Evolutionary conservation across 2,888 invertebrate species (phyloP).

Genomic region (Hypomecis punctinalis): DNA sequence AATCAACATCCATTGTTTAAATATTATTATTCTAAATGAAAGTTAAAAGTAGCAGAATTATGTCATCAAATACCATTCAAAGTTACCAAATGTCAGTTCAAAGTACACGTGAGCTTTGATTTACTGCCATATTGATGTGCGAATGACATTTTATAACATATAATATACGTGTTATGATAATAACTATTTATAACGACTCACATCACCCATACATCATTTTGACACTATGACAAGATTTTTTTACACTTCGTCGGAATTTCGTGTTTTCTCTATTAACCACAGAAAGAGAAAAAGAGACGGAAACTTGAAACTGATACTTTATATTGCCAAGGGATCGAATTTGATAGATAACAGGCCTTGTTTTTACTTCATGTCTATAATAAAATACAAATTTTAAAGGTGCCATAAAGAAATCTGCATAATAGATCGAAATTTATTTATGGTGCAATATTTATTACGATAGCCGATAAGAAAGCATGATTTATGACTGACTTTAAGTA

Average conservation of each 20-base stretch:
- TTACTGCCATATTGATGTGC: slow-evolving; percentile 52
- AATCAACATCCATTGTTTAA: too few relatives aligned
- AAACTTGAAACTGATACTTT: slow-evolving; percentile 39
- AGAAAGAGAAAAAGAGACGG: slow-evolving; percentile 30
- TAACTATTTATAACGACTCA: slow-evolving; percentile 51
- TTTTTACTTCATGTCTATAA: slow-evolving; percentile 50
- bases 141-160: slow-evolving; percentile 54
- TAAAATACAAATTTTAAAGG: slow-evolving; percentile 57
- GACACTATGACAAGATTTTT: slow-evolving; percentile 49
- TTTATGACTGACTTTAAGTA: slow-evolving; percentile 55
- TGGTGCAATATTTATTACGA: slow-evolving; percentile 53
- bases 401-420: slow-evolving; percentile 60
- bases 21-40: slow-evolving; percentile 18
- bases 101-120: slow-evolving; percentile 35
- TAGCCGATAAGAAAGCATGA: slow-evolving; percentile 57
- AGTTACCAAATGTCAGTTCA: slow-evolving; percentile 42
- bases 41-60: slow-evolving; percentile 33
- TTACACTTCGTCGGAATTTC: slow-evolving; percentile 43
- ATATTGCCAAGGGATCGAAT: slow-evolving; percentile 41
- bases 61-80: slow-evolving; percentile 35
- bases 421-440: slow-evolving; percentile 55
- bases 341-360: slow-evolving; percentile 46
- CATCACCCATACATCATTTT: slow-evolving; percentile 53
- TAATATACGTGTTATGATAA: slow-evolving; percentile 55
- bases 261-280: slow-evolving; percentile 22